Conservation (phyloP, 2,888 invertebrate genomes). For the Dasypogon diadema region DNA sequence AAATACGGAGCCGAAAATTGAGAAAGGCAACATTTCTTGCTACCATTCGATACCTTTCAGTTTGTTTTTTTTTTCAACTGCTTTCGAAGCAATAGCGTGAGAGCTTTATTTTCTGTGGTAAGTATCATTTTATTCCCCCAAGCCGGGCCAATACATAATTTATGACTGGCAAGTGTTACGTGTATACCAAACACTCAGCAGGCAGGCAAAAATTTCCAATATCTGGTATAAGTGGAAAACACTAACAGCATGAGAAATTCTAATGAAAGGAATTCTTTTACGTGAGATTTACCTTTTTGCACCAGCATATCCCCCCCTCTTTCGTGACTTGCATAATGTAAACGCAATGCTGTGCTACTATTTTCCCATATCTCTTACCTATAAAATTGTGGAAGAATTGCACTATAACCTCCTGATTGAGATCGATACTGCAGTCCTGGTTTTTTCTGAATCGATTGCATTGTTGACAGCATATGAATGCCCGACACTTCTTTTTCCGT, state of each 20-base stretch:
- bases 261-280: background rate
- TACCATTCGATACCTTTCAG: too few relatives aligned
- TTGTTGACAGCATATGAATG: conserved; percentile 3
- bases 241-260: background rate
- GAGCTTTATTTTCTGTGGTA: conserved; percentile 16
- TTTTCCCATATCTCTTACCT: background rate
- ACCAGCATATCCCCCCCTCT: background rate
- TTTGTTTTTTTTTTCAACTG: background rate
- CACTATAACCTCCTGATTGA: background rate
- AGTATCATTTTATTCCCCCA: conserved; percentile 18
- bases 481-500: background rate
- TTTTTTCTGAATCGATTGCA: background rate
- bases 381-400: background rate
- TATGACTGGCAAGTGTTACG: background rate
- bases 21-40: too few relatives aligned
- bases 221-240: background rate
- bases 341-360: background rate
- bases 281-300: conserved; percentile 3
- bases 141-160: conserved; percentile 24
- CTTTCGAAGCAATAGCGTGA: background rate
- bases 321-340: conserved; percentile 19
- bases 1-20: too few relatives aligned
- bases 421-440: background rate
- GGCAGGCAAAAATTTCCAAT: background rate
- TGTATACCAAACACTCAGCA: background rate